phyloP scores from a whole-genome alignment of 2,113 vertebrate species.

The Cheilinus undulatus region DNA sequence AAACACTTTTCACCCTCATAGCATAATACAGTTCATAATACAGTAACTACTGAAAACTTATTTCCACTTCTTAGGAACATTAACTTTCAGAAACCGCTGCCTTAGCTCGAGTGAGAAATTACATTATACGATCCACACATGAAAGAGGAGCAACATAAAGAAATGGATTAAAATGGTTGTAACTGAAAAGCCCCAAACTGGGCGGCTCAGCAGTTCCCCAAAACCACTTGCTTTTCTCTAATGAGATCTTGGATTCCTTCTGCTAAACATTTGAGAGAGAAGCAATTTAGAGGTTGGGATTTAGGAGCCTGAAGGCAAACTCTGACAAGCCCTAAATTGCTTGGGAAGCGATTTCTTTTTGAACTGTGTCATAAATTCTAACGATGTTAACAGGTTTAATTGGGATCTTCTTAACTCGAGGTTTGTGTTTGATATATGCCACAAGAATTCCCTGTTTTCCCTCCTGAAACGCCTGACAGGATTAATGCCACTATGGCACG shows the following conservation, averaged over 20 bases:
- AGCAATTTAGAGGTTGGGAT: conserved; percentile 71
- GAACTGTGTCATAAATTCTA: conserved; percentile 80
- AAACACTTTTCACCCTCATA: not conserved
- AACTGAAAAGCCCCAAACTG: conserved; percentile 50
- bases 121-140: conserved; percentile 37
- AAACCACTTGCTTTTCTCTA: conserved; percentile 66
- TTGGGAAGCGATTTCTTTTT: conserved; percentile 71
- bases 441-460: conserved; percentile 61
- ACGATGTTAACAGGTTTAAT: conserved; percentile 76
- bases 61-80: conserved; percentile 46
- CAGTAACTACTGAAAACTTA: not conserved
- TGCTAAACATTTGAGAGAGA: conserved; percentile 55
- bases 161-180: conserved; percentile 49
- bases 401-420: conserved; percentile 72
- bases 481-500: conserved; percentile 46
- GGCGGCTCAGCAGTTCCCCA: conserved; percentile 46
- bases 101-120: conserved; percentile 17
- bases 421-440: conserved; percentile 75
- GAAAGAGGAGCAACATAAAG: conserved; percentile 42
- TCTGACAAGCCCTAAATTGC: conserved; percentile 65
- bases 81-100: conserved; percentile 38
- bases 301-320: conserved; percentile 69
- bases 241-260: conserved; percentile 76
- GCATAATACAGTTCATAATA: not conserved
- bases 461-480: conserved; percentile 29